Conservation (phyloP, 2,797 vertebrate genomes). For the Nyctibius grandis region DNA sequence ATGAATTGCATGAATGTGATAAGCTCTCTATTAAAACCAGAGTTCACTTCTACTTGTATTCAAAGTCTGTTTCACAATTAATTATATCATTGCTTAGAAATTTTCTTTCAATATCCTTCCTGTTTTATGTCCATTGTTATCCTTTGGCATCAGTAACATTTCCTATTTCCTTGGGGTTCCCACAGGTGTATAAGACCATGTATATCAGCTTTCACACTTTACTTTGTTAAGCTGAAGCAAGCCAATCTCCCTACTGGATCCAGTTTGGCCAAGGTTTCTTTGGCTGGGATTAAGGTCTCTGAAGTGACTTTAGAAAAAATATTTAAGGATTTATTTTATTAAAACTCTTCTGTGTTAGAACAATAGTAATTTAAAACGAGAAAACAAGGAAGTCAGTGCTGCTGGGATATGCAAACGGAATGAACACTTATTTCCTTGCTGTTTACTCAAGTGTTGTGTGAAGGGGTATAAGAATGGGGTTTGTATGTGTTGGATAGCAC, state of each 20-base stretch:
- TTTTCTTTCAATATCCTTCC: not conserved
- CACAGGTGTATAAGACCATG: not conserved
- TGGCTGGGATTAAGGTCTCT: slow-evolving; percentile 1
- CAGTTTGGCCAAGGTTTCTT: not conserved
- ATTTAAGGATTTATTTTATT: not conserved
- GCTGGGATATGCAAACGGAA: not conserved
- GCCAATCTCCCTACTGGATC: not conserved
- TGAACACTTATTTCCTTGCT: not conserved
- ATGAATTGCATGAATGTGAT: not conserved
- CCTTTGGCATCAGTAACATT: not conserved
- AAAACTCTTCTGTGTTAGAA: not conserved
- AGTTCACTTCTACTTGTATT: not conserved
- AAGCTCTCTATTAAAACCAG: not conserved
- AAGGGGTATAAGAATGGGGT: not conserved
- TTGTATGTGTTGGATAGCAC: not conserved
- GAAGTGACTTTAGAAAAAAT: not conserved
- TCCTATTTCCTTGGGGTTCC: not conserved
- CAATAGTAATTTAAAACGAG: not conserved
- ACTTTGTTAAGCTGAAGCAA: not conserved
- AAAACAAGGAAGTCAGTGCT: not conserved
- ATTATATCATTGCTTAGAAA: not conserved
- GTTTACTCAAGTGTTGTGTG: not conserved
- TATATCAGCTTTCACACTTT: not conserved
- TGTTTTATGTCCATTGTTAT: not conserved
- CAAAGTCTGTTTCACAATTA: not conserved